Base-by-base conservation (phyloP, 1,140 invertebrate genomes). In the Penaeus indicus region DNA sequence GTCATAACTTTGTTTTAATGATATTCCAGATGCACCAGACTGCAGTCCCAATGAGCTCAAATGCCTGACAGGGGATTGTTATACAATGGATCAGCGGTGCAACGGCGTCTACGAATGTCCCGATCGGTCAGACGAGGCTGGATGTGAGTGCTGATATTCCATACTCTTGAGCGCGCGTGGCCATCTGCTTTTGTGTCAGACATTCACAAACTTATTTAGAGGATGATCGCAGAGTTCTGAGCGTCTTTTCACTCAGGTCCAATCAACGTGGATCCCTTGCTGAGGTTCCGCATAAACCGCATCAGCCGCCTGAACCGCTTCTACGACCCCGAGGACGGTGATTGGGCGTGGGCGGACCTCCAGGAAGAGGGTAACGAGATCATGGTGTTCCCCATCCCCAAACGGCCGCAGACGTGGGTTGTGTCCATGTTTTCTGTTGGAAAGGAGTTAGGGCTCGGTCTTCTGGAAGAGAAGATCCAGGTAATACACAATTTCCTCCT, bases 61-160 rank as follows among this genome's bases (percentile, higher is more conserved):
- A 27, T 91, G 91, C 38, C 78, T 91, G 79, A 91, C 90, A 5
- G 92, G 91, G 11, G 92, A 92, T 3, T 94, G 93, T 89, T 93
- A 91, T 84, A 64, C 82, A 16, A 62, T 32, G 13, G 80, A 91
- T 1, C 88, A 93, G 79, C 91, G 90, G 63, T 94, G 94, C 88
- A 93, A 94, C 85, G 93, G 93, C 5, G 84, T 88, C 25, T 80
- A 61, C 42, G 91, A 93, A 38, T 94, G 94, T 90, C 75, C 87
- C 1, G 93, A 94, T 91, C 91, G 92, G 19, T 92, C 92, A 18
- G 94, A 94, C 80, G 93, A 94, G 91, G 90, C 91, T 22, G 92
- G 92, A 72, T 94, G 94, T 94, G 92, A 92, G 92, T 91, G 11
- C 1, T 54, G 54, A 16, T 54, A 11, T 54, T 61, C 8, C 38